phyloP scores from a whole-genome alignment of 92 coral and sea anemone species.

The Epizoanthus scotinus region DNA sequence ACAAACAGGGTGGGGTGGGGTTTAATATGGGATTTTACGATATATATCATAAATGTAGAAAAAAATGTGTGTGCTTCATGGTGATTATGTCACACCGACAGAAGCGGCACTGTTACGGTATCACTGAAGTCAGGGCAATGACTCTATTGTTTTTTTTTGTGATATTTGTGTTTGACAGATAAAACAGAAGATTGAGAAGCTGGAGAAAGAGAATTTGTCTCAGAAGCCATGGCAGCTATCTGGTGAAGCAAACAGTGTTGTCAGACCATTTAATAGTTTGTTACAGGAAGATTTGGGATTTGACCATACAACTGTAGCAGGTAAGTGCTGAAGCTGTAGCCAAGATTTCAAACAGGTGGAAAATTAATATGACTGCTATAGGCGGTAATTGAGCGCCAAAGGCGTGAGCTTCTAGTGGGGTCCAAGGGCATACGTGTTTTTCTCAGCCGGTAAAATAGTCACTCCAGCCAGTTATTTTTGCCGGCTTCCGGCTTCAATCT shows the following conservation, averaged over 20 bases:
- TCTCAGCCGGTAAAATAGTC: too few relatives aligned
- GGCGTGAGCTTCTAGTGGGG: too few relatives aligned
- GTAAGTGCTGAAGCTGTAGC: conserved; percentile 38
- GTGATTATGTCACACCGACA: background rate
- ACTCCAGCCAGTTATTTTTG: too few relatives aligned
- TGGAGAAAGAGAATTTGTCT: conserved; percentile 86
- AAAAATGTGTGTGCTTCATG: background rate
- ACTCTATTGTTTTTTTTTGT: background rate
- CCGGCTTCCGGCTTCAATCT: too few relatives aligned
- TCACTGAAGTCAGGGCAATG: too few relatives aligned
- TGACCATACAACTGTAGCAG: conserved; percentile 91
- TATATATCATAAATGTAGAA: too few relatives aligned
- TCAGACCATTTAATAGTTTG: conserved; percentile 86
- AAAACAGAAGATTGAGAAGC: conserved; percentile 76
- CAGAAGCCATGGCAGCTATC: conserved; percentile 92
- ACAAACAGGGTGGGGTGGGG: too few relatives aligned
- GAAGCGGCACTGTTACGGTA: background rate
- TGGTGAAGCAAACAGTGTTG: conserved; percentile 80
- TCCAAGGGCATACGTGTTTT: too few relatives aligned
- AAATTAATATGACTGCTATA: too few relatives aligned
- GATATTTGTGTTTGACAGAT: conserved; percentile 47
- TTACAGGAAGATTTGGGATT: conserved; percentile 89
- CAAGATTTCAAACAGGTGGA: too few relatives aligned
- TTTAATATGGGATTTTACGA: too few relatives aligned
- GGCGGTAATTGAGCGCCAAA: too few relatives aligned